A percentile compares a stretch with the other conserved stretches of the same genome.
Evolutionary conservation across 2,797 vertebrate genomes (phyloP).

Genomic region (Arrhamphus sclerolepis): DNA sequence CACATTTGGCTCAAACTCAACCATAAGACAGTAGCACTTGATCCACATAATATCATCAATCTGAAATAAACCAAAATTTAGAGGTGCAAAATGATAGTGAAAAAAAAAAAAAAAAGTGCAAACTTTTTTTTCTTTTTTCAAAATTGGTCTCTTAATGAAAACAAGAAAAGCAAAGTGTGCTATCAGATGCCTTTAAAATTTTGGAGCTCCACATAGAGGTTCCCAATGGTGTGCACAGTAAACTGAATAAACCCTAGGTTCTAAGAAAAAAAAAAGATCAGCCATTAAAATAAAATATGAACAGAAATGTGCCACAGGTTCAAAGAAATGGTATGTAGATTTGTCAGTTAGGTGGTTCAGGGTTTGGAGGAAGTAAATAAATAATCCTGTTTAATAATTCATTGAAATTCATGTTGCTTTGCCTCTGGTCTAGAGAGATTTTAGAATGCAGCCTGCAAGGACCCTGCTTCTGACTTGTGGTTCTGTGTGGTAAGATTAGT

Average conservation of each 20-base stretch:
- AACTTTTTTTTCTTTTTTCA: constrained; percentile 26
- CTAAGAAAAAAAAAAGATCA: constrained; percentile 73
- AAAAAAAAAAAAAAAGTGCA: constrained; percentile 23
- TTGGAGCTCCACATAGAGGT: constrained; percentile 21
- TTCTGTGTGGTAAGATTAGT: constrained; percentile 62
- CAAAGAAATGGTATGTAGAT: constrained; percentile 75
- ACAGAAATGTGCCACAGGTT: constrained; percentile 76
- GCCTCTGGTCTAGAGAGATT: constrained; percentile 78
- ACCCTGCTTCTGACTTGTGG: constrained; percentile 61
- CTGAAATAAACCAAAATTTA: constrained; percentile 48
- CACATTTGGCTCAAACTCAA: constrained; percentile 31
- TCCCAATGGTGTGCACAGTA: constrained; percentile 47
- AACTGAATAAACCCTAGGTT: constrained; percentile 56
- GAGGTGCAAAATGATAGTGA: constrained; percentile 17
- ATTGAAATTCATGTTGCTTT: constrained; percentile 82
- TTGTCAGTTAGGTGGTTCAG: constrained; percentile 79
- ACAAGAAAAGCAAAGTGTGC: constrained; percentile 22
- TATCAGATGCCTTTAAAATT: constrained; percentile 54
- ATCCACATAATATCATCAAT: constrained; percentile 47
- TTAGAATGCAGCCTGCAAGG: constrained; percentile 78
- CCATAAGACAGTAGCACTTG: constrained; percentile 41
- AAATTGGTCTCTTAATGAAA: constrained; percentile 22
- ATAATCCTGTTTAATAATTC: constrained; percentile 83
- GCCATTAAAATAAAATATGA: constrained; percentile 69
- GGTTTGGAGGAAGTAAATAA: constrained; percentile 81